Base-by-base conservation (phyloP, 2,888 invertebrate species). In the Galerucella calmariensis region DNA sequence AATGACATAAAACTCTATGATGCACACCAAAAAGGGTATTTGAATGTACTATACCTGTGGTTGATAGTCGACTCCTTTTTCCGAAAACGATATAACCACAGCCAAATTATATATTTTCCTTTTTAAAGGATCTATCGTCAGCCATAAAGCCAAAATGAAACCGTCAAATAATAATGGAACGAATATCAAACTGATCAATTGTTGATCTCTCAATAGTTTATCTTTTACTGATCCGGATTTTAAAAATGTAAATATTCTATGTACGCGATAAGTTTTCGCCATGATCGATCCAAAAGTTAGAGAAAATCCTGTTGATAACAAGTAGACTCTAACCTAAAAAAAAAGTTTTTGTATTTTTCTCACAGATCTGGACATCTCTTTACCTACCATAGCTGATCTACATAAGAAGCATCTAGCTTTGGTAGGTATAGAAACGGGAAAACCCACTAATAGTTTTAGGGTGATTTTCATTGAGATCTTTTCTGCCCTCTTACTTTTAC, bases 261-360 rank as follows among this genome's bases (percentile, higher is more conserved):
- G 96, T 14, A 97, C 96, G 69, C 97, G 89, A 88, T 97, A 97
- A 0, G 97, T 97, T 89, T 97, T 97, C 3, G 96, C 95, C 86
- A 97, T 97, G 95, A 97, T 97, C 24, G 97, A 96, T 51, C 97
- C 97, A 84, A 97, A 97, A 1, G 97, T 95, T 80, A 97, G 87
- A 0, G 97, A 96, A 87, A 97, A 97, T 44, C 97, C 97, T 65
- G 96, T 95, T 2, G 96, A 95, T 67, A 97, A 89, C 69, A 97
- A 90, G 88, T 96, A 97, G 20, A 96, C 96, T 83, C 96, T 91
- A 66, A 94, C 92, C 97, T 97, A 90, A 46, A 88, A 87, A 78
- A 56, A 56, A 11, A 2, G 14, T 14, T 53, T 9, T 12, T 16
- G 10, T 24, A 35, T 51, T 12, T 61, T 24, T 20, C 10, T 10